Evolutionary conservation across 2,113 vertebrate genomes (phyloP).

Genomic region (Gadus macrocephalus): DNA sequence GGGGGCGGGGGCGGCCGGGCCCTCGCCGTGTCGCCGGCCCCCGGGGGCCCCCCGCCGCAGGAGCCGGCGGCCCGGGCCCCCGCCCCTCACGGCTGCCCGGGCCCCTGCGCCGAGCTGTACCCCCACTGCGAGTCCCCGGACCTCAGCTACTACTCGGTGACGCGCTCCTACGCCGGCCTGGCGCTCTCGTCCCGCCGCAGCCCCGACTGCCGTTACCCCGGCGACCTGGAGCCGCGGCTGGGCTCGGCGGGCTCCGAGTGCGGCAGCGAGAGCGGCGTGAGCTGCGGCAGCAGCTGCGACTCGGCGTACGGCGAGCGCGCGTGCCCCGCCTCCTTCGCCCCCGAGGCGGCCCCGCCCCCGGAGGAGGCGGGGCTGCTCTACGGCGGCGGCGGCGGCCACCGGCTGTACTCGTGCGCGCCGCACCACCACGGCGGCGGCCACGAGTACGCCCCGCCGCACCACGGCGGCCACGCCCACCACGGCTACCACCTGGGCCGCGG

Average conservation of each 20-base stretch:
- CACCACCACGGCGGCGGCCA: conserved; percentile 69
- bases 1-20: neutral
- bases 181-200: conserved; percentile 80
- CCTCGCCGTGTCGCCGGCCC: conserved; percentile 69
- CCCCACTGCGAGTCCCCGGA: conserved; percentile 94
- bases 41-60: conserved; percentile 81
- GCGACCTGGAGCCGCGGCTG: conserved; percentile 81
- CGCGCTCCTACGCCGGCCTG: conserved; percentile 82
- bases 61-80: conserved; percentile 79
- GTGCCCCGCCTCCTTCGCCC: conserved; percentile 75
- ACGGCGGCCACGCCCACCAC: conserved; percentile 74
- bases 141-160: conserved; percentile 86
- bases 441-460: conserved; percentile 72
- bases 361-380: conserved; percentile 82
- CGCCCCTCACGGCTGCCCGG: conserved; percentile 67
- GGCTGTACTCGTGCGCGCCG: conserved; percentile 63
- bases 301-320: conserved; percentile 79
- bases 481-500: conserved; percentile 77
- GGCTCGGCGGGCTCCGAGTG: conserved; percentile 89
- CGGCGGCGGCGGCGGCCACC: conserved; percentile 66
- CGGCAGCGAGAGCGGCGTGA: conserved; percentile 89
- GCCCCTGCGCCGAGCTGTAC: conserved; percentile 83
- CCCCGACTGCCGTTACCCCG: conserved; percentile 82
- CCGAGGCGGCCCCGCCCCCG: conserved; percentile 72
- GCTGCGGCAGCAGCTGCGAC: conserved; percentile 86